A percentile compares a stretch with the other conserved stretches of the same genome.
Conservation (phyloP, 2,113 vertebrate species). For the Rhea pennata region DNA sequence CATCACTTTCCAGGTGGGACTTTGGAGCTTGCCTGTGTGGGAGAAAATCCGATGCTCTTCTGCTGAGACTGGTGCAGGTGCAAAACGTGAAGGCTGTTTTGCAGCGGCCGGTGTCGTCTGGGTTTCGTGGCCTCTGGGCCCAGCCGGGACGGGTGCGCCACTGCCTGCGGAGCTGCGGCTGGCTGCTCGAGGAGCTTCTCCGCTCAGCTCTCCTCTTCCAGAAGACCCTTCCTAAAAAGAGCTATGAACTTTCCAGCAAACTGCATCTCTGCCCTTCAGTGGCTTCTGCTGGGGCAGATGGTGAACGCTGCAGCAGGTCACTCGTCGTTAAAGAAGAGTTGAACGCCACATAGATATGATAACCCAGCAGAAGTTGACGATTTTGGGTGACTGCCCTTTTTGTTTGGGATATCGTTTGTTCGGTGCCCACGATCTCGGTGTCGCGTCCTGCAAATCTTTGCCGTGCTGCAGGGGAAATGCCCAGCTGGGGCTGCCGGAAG, state of each 20-base stretch:
- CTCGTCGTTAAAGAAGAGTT: background rate
- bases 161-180: no score
- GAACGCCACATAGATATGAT: background rate
- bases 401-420: background rate
- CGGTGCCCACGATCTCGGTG: background rate
- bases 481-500: background rate
- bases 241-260: background rate
- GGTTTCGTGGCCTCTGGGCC: background rate
- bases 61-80: background rate
- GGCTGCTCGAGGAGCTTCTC: no score
- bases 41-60: background rate
- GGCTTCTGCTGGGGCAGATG: background rate
- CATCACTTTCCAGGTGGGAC: background rate
- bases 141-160: no score
- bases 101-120: background rate
- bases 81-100: background rate
- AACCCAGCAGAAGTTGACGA: background rate
- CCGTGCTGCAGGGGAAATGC: background rate
- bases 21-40: background rate
- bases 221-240: background rate
- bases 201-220: background rate
- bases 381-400: background rate
- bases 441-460: background rate
- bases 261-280: background rate
- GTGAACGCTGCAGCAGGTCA: background rate